phyloP scores from a whole-genome alignment of 2,888 invertebrate genomes.

The Habrosyne pyritoides region DNA sequence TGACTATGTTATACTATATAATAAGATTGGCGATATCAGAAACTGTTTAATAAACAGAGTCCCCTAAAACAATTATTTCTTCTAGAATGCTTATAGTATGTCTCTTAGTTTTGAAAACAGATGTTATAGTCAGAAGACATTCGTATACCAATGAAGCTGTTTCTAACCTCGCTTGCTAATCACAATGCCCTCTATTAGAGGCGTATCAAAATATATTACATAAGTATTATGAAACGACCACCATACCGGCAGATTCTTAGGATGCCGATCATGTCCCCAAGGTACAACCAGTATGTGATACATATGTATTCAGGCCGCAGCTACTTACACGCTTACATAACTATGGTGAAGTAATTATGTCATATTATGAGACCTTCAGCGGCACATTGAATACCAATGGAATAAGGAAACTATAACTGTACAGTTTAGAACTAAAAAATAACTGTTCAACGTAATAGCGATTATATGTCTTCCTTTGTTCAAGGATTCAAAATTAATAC shows the following conservation, averaged over 20 bases:
- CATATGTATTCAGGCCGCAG: slow-evolving; percentile 45
- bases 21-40: too few relatives aligned
- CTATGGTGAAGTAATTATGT: slow-evolving; percentile 30
- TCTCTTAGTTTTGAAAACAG: too few relatives aligned
- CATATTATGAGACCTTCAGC: slow-evolving; percentile 25
- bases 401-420: neutral
- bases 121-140: too few relatives aligned
- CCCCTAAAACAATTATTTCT: too few relatives aligned
- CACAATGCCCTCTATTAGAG: neutral
- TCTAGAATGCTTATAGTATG: too few relatives aligned
- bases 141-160: neutral
- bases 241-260: slow-evolving; percentile 24
- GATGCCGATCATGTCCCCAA: slow-evolving; percentile 34
- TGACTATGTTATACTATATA: too few relatives aligned
- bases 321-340: slow-evolving; percentile 36
- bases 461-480: neutral
- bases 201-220: slow-evolving; percentile 16
- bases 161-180: neutral
- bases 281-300: slow-evolving; percentile 13
- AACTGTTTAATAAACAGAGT: too few relatives aligned
- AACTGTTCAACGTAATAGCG: neutral
- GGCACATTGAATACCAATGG: neutral
- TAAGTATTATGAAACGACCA: slow-evolving; percentile 31
- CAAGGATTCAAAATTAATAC: neutral
- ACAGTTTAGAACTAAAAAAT: neutral